Evolutionary conservation across 2,113 vertebrate species (phyloP), one percentile per base, ranked within the genome.

Genomic region (Silurus glanis): DNA sequence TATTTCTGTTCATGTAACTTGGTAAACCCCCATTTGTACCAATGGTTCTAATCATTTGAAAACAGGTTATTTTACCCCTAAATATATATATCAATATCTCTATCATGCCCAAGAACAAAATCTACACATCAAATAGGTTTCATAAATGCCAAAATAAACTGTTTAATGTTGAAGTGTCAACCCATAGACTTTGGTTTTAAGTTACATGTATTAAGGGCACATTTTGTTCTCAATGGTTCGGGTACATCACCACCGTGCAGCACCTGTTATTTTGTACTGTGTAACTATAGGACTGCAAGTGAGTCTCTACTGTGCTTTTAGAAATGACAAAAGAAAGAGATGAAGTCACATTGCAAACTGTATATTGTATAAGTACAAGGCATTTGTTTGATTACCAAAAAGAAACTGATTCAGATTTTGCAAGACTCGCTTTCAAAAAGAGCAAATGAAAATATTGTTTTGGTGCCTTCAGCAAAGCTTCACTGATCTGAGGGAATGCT

Each of bases 401-500:
- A 78, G 49, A 45, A 58, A 56, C 84, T 87, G 45, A 80, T 84
- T 75, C 37, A 76, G 25, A 87, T 84, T 86, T 83, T 82, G 47
- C 55, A 83, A 59, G 72, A 45, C 88, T 75, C 21, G 53, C 64
- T 82, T 76, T 12, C 49, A n/a, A 25, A 55, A 6, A 87, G 84
- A 90, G 82, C 92, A 93, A 90, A 84, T 89, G 87, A 92, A 93
- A 93, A 90, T 92, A 93, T 92, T 89, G 90, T 88, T 89, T 91
- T 87, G 89, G 91, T 62, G 92, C 91, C 92, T 69, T 87, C 89
- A 92, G 93, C 92, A 49, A 71, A 88, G 62, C 58, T 55, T 87
- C 85, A 94, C 93, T 93, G 92, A 94, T 94, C 92, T 90, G 86
- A 88, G 51, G 80, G 88, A 81, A 87, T 72, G 87, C 92, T 91